Conservation (phyloP, 2,113 vertebrate species). For the Murina feae region DNA sequence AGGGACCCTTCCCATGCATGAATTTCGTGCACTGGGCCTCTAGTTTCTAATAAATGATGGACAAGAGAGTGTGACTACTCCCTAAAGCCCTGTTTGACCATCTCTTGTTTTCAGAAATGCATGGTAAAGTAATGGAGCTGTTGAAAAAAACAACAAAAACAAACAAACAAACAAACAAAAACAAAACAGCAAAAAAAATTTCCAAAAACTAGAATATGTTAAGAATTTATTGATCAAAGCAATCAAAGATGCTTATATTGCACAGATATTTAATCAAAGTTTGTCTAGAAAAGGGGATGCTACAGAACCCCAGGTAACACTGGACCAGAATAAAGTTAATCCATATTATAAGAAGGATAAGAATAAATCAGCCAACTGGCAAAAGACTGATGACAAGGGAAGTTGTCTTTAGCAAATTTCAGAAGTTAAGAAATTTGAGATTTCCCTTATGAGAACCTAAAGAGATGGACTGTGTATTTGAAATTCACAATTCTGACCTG, state of each 20-base stretch:
- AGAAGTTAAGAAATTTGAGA: too few relatives aligned
- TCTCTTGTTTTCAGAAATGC: not conserved
- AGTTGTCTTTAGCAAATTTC: not conserved
- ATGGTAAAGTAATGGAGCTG: not conserved
- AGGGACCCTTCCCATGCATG: too few relatives aligned
- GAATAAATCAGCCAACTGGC: not conserved
- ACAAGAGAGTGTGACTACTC: not conserved
- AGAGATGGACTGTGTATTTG: too few relatives aligned
- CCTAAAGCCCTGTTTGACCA: not conserved
- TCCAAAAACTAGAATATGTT: not conserved
- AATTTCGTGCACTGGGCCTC: too few relatives aligned
- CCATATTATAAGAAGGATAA: not conserved
- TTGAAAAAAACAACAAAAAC: not conserved
- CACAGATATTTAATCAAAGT: not conserved
- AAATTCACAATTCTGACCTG: too few relatives aligned
- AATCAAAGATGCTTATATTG: not conserved
- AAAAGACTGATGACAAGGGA: not conserved
- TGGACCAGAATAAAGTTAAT: not conserved
- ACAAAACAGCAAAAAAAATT: not conserved
- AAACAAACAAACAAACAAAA: not conserved
- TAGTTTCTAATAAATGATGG: not conserved
- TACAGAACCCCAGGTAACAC: not conserved
- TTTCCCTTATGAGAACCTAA: too few relatives aligned
- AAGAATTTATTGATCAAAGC: not conserved
- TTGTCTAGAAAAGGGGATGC: not conserved